Base-by-base conservation (phyloP, 2,888 invertebrate species). In the Drosophila conformis region DNA sequence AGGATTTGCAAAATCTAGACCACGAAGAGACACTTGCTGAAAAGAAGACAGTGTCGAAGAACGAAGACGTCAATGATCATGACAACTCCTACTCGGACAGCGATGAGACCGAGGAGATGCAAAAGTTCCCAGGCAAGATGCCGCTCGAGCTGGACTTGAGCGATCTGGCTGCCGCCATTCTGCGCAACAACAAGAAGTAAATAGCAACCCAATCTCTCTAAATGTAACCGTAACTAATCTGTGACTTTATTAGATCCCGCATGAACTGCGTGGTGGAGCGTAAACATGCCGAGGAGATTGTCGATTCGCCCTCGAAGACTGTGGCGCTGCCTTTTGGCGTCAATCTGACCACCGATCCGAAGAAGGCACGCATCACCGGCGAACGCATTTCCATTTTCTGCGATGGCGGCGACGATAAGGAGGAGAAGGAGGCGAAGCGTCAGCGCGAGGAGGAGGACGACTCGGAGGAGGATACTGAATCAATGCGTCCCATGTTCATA, bases 221-320 rank as follows among this genome's bases (percentile, higher is more conserved):
- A 38, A 7, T 15, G 2, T 2, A 42, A 31, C 21, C 2, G 10
- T 42, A 48, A 40, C 25, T 40, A 46, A 46, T 27, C 7, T 33
- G 13, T 10, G 40, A 2, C 3, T n/a, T 25, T 29, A 1, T 18
- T 8, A 95, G 95, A 91, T 97, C 97, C 69, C 96, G 96, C 93
- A 97, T 98, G 96, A 98, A 98, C 93, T 98, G 98, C 93, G 95
- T 98, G 29, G 97, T 98, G 49, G 98, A 98, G 93, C 96, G 97
- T 91, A 96, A 97, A 83, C 95, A 95, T 78, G 95, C 96, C 60
- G 97, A 97, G 90, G 97, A 98, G 92, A 95, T 97, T 35, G 95
- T 97, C 87, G 97, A 97, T 80, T 95, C 96, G 77, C 95, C 96
- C 87, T 94, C 95, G 0, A 95, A 95, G 91, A 95, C 94, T 7